Base-by-base conservation (phyloP, 2,113 vertebrate species). In the Trochalopteron elliotii region DNA sequence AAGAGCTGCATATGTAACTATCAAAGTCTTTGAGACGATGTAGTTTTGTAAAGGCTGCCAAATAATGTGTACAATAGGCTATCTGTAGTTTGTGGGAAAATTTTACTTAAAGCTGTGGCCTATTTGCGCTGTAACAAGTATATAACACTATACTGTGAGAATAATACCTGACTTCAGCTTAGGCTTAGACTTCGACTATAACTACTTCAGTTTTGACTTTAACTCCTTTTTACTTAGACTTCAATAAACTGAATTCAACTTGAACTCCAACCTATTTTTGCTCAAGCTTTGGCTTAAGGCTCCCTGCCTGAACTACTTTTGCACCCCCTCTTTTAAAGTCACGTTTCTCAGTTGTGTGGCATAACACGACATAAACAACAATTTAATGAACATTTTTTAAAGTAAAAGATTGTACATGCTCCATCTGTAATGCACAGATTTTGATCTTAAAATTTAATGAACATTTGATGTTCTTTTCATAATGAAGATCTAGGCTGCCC, bases 371-470 rank as follows among this genome's bases (percentile, higher is more conserved):
- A 27, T 42, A 67, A 83, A 19, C 17, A 81, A 40, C 7, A 69
- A 39, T 17, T 81, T 33, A 39, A 82, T 49, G 11, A 64, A 33
- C 5, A 16, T 30, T 56, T 20, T 74, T 39, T 49, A 35, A 52
- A 31, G 44, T 27, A 52, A 57, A 61, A 31, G 20, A 28, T 35
- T n/a, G 6, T 39, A 77, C 1, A 2, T 55, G 10, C 11, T 59
- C 4, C 0, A 0, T 50, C 27, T 59, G 24, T 75, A 76, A n/a
- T 11, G 6, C 16, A 47, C 5, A 39, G 19, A 22, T 49, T 77
- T 74, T 70, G 35, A 47, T 7, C 4, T 71, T 31, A 71, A 53
- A 49, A 44, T 65, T 76, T 87, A 68, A 56, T 47, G 25, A 84
- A 4, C 2, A 23, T 18, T 63, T 63, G 21, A 18, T 68, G 4